phyloP scores from a whole-genome alignment of 2,113 vertebrate genomes.

The Holacanthus passer region DNA sequence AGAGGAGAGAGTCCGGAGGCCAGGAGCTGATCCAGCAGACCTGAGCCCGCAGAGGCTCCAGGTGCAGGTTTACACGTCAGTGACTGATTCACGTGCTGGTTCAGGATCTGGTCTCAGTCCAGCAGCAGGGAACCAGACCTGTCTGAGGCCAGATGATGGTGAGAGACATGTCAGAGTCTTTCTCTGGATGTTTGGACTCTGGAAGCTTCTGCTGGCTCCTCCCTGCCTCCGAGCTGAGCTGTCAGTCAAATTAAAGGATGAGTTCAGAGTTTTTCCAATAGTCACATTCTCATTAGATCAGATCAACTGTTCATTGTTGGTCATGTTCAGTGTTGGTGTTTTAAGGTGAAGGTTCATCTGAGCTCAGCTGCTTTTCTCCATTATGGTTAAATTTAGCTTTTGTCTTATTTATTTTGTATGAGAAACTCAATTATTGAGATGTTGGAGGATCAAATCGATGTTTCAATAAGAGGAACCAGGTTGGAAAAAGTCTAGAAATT shows the following conservation, averaged over 20 bases:
- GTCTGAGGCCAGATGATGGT: conserved; percentile 23
- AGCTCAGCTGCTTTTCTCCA: too few relatives aligned
- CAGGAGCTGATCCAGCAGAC: conserved; percentile 42
- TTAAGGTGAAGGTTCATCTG: too few relatives aligned
- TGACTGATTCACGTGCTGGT: too few relatives aligned
- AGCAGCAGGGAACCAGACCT: too few relatives aligned
- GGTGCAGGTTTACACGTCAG: too few relatives aligned
- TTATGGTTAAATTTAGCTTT: too few relatives aligned
- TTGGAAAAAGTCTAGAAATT: background rate
- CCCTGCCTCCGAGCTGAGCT: background rate
- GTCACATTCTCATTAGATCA: too few relatives aligned
- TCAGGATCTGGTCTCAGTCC: too few relatives aligned
- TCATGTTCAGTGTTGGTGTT: too few relatives aligned
- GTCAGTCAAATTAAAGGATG: background rate
- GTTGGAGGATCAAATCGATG: background rate
- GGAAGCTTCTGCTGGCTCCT: conserved; percentile 52
- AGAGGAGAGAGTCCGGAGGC: conserved; percentile 19
- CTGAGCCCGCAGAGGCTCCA: too few relatives aligned
- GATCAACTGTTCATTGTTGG: too few relatives aligned
- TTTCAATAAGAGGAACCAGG: too few relatives aligned
- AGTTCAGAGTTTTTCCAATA: background rate
- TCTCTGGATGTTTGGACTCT: background rate
- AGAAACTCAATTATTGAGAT: background rate
- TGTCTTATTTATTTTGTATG: background rate
- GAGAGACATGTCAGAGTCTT: conserved; percentile 6